These are phyloP conservation scores for Lycodopsis pacificus DNA, from an alignment of 2,797 vertebrate genomes.

Conservation along the genomic window DNA sequence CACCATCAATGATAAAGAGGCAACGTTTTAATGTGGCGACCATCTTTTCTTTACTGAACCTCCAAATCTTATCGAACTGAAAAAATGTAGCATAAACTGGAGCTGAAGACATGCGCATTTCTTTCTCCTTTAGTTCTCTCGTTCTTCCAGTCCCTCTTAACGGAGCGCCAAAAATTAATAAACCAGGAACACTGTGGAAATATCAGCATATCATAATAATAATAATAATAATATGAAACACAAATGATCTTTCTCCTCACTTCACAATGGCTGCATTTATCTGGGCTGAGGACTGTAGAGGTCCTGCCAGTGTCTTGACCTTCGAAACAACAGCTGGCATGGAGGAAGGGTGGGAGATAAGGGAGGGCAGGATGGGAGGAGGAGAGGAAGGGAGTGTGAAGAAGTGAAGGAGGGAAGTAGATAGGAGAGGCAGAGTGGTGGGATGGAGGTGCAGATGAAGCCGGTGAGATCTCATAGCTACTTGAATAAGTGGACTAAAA, in stretches of 20 bases:
- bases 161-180: neutral
- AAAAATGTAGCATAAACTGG: neutral
- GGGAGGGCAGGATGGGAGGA: slow-evolving; percentile 38
- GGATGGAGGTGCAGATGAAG: slow-evolving; percentile 11
- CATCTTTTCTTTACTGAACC: neutral
- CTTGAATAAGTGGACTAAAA: too few relatives aligned
- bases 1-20: neutral
- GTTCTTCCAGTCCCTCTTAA: neutral
- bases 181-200: neutral
- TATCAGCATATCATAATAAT: neutral
- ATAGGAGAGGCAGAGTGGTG: slow-evolving; percentile 19
- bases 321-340: slow-evolving; percentile 84
- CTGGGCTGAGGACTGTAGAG: slow-evolving; percentile 29
- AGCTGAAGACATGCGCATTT: neutral
- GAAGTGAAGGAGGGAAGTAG: slow-evolving; percentile 13
- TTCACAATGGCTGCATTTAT: slow-evolving; percentile 71
- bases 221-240: neutral
- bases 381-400: slow-evolving; percentile 44
- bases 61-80: neutral
- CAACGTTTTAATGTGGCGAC: neutral
- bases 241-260: slow-evolving; percentile 1
- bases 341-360: slow-evolving; percentile 67
- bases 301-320: slow-evolving; percentile 75
- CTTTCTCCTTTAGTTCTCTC: neutral
- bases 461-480: slow-evolving; percentile 6